Base-by-base conservation (phyloP, 2,113 vertebrate genomes). In the Loxodonta africana region DNA sequence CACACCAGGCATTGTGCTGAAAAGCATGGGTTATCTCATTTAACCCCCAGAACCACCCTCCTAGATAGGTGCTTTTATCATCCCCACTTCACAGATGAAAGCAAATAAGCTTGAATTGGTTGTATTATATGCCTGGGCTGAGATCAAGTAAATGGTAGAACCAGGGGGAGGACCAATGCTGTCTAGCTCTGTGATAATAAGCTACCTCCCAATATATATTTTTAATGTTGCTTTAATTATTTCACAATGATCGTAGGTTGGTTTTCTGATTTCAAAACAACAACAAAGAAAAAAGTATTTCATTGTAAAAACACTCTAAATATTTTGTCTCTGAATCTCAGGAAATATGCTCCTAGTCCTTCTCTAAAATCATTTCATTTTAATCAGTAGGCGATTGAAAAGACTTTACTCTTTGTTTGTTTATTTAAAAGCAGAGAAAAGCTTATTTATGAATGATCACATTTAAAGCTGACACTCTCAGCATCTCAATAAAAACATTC, bases 361-460 rank as follows among this genome's bases (percentile, higher is more conserved):
- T 88, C 51, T 41, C 60, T 89, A 53, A 91, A 86, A 87, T 53
- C 30, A 63, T 25, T 78, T 81, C 60, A 69, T 80, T 88, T 76
- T 65, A 86, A 95, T 44, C 0, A 63, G 30, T 12, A 60, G 25
- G 11, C 78, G 7, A 60, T 28, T 2, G 37, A 88, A 73, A 80
- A 82, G 44, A 15, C 17, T 82, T 63, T 46, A 37, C 33, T 48
- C 30, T 77, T 85, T 41, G 71, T 12, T n/a, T 63, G 15, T 62
- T 80, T 41, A 41, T 57, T 86, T 94, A 53, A 86, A 97, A 87
- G 25, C 73, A 33, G 5, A 71, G 77, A 74, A 57, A 89, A 44
- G n/a, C 73, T 51, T 23, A 1, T 0, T 62, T 23, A 11, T 0
- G 6, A 78, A 26, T 0, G 0, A 0, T 7, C 6, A 1, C 0